Evolutionary conservation across 2,888 invertebrate species (phyloP), one percentile per base, ranked within the genome.

Genomic region (Lacanobia oleracea): DNA sequence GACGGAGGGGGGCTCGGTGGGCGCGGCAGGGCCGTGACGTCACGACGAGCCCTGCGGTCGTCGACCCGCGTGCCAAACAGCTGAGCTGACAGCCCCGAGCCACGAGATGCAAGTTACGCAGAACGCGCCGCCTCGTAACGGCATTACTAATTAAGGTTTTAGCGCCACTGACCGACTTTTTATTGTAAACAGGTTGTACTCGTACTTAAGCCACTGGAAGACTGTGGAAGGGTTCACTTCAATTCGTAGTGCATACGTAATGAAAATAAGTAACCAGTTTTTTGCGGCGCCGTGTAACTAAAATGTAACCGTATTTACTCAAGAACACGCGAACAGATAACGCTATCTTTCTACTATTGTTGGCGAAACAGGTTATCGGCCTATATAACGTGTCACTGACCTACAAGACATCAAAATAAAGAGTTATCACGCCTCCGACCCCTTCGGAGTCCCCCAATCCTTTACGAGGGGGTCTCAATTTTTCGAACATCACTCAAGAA

Each of bases 1-100:
- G 73, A 82, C 86, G 77, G 57, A 12, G 78, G 75, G 78, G 82
- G 56, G 51, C 9, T 50, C 65, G 54, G 87, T 85, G 90, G 93
- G 91, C 91, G 91, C 91, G 92, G 91, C 91, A 87, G 89, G 88
- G 88, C 88, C 72, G 89, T 94, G 93, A 94, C 93, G 94, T 94
- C 94, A 94, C 89, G 82, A 93, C 89, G 82, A 84, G 91, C 91
- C 92, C 93, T 92, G 83, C 91, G 94, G 93, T 91, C 93, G 89
- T 79, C 82, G 91, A 93, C 90, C 92, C 88, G 83, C 87, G 86
- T 75, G 82, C 73, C 89, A 61, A 92, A 86, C 94, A 94, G 93
- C 94, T 94, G 94, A 93, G 83, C 89, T 82, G 77, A 69, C 82
- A 70, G 77, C 66, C 57, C 12, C 57, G 37, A 37, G 37, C 75